These are phyloP conservation scores for Heterodera carotae DNA, from an alignment of 1,140 invertebrate species.

Conservation along the genomic window DNA sequence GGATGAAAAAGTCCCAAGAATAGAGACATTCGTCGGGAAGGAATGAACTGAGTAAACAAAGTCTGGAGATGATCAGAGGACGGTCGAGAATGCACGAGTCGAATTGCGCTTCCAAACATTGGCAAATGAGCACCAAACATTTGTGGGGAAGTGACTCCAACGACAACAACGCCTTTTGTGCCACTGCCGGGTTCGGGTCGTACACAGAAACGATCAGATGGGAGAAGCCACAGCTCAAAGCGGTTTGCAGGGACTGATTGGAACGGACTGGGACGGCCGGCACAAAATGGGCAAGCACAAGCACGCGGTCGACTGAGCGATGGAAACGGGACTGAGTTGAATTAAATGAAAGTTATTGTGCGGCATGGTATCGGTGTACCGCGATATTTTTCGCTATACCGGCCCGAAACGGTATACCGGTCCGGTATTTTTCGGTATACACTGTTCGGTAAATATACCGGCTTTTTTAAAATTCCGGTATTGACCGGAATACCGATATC, in stretches of 20 bases:
- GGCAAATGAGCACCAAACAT: conserved; percentile 67
- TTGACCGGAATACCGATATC: too few species aligned
- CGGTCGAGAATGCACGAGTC: conserved; percentile 86
- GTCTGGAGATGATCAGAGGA: conserved; percentile 91
- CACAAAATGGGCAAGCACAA: conserved; percentile 70
- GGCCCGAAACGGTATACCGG: too few species aligned
- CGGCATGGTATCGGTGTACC: too few species aligned
- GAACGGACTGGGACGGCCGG: conserved; percentile 82
- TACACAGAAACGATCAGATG: conserved; percentile 93
- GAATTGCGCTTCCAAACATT: conserved; percentile 70
- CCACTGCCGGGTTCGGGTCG: conserved; percentile 89
- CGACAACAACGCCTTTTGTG: conserved; percentile 86
- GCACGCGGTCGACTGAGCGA: conserved; percentile 55
- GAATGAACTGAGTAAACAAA: conserved; percentile 90
- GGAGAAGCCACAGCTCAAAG: conserved; percentile 91
- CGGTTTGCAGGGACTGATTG: conserved; percentile 83
- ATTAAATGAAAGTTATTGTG: too few species aligned
- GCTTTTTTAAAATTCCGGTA: too few species aligned
- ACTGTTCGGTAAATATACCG: too few species aligned
- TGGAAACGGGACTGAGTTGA: too few species aligned
- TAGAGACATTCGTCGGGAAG: conserved; percentile 80
- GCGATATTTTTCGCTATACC: too few species aligned
- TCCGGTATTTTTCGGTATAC: not conserved
- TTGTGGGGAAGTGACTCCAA: conserved; percentile 89
- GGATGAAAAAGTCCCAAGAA: conserved; percentile 96